Evolutionary conservation across 64 coral and sea anemone species (phyloP).

Genomic region (Pocillopora damicornis): DNA sequence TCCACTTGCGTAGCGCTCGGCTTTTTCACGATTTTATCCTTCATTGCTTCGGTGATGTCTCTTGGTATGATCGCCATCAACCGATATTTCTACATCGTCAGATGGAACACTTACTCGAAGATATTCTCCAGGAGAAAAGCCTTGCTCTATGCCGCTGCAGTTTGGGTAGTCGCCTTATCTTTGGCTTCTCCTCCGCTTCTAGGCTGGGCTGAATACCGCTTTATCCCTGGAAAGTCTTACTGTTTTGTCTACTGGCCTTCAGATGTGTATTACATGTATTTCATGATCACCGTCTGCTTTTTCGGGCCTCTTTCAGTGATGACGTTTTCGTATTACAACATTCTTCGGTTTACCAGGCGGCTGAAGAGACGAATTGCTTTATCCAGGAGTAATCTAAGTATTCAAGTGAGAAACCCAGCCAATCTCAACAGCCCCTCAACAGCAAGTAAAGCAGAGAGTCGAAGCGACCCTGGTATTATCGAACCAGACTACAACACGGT

Average conservation of each 20-base stretch:
- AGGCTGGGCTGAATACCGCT: conserved; percentile 24
- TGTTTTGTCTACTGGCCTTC: conserved; percentile 74
- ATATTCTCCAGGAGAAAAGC: conserved; percentile 5
- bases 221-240: conserved; percentile 43
- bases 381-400: neutral
- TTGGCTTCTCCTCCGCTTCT: conserved; percentile 45
- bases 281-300: conserved; percentile 71
- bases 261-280: conserved; percentile 67
- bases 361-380: neutral
- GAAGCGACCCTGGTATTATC: neutral
- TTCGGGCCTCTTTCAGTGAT: conserved; percentile 49
- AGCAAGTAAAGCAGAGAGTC: neutral
- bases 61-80: conserved; percentile 46
- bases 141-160: neutral
- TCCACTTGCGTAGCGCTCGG: conserved; percentile 44
- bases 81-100: conserved; percentile 49
- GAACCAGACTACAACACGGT: neutral
- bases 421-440: neutral
- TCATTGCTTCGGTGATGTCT: conserved; percentile 32
- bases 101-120: conserved; percentile 38
- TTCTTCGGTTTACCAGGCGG: conserved; percentile 45
- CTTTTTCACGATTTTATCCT: conserved; percentile 40
- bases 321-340: conserved; percentile 54
- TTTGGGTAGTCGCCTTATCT: conserved; percentile 9
- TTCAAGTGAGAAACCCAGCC: too few relatives aligned